phyloP scores from a whole-genome alignment of 2,797 vertebrate species.

The Paguma larvata region DNA sequence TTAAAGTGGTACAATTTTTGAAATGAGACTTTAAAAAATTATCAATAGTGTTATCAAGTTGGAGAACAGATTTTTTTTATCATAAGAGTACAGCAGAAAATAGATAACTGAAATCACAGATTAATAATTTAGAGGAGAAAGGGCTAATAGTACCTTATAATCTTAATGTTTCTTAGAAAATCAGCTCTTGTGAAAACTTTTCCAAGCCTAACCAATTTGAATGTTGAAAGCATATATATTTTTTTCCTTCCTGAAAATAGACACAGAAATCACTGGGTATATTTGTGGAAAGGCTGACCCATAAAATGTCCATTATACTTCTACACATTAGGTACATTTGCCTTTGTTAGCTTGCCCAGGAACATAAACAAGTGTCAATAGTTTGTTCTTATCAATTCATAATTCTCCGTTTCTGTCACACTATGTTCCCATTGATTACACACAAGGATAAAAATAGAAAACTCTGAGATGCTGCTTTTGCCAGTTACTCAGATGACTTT shows the following conservation, averaged over 20 bases:
- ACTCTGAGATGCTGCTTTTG: conserved; percentile 43
- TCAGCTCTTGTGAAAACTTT: conserved; percentile 1
- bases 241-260: conserved; percentile 51
- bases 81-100: conserved; percentile 22
- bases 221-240: neutral
- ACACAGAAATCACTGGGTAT: conserved; percentile 11
- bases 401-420: conserved; percentile 60
- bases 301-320: neutral
- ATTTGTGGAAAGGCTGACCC: neutral
- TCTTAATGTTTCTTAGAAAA: conserved; percentile 52
- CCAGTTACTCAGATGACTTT: conserved; percentile 64
- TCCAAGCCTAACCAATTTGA: neutral
- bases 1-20: conserved; percentile 26
- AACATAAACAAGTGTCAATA: conserved; percentile 61
- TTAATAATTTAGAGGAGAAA: conserved; percentile 42
- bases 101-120: neutral
- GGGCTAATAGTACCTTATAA: neutral
- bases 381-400: conserved; percentile 68
- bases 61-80: conserved; percentile 22
- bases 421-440: conserved; percentile 66
- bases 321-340: neutral
- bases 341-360: conserved; percentile 16
- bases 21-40: neutral
- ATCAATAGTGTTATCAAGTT: neutral
- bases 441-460: conserved; percentile 72